Conservation (phyloP, 2,888 invertebrate species). For the Glyphotaelius pellucidus region DNA sequence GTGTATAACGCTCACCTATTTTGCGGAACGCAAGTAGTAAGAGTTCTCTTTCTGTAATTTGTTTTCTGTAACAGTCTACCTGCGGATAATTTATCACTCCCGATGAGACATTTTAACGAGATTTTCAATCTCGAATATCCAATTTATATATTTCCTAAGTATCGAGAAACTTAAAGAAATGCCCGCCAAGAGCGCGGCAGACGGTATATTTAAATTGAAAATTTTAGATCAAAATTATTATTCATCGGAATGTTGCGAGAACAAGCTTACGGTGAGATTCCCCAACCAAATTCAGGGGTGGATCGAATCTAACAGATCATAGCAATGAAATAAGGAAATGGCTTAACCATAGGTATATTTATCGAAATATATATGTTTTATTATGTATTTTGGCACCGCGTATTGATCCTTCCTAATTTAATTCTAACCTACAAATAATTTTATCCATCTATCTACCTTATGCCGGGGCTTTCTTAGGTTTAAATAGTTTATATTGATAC, state of each 20-base stretch:
- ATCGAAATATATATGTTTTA: too few species aligned
- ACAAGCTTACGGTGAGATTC: not conserved
- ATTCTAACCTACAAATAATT: too few species aligned
- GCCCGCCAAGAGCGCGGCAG: not conserved
- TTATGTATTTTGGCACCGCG: too few species aligned
- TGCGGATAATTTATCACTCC: not conserved
- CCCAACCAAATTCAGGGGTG: not conserved
- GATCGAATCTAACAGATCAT: not conserved
- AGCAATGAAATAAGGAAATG: not conserved
- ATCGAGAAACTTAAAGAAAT: conserved; percentile 9
- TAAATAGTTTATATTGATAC: too few species aligned
- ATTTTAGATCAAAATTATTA: conserved; percentile 15
- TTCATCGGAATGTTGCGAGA: conserved; percentile 27
- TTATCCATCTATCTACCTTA: too few species aligned
- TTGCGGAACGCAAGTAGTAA: not conserved
- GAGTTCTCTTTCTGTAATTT: not conserved
- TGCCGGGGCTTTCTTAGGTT: too few species aligned
- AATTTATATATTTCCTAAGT: not conserved
- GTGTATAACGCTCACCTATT: not conserved
- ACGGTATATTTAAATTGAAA: conserved; percentile 32
- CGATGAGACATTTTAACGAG: conserved; percentile 24
- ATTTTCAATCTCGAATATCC: conserved; percentile 22
- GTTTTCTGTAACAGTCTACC: not conserved
- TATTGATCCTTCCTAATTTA: too few species aligned
- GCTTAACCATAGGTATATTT: too few species aligned